Percentiles rank a stretch among this genome's conserved stretches.
Evolutionary conservation across 2,797 vertebrate genomes (phyloP).

Genomic region (Xiphorhynchus erythropygius): DNA sequence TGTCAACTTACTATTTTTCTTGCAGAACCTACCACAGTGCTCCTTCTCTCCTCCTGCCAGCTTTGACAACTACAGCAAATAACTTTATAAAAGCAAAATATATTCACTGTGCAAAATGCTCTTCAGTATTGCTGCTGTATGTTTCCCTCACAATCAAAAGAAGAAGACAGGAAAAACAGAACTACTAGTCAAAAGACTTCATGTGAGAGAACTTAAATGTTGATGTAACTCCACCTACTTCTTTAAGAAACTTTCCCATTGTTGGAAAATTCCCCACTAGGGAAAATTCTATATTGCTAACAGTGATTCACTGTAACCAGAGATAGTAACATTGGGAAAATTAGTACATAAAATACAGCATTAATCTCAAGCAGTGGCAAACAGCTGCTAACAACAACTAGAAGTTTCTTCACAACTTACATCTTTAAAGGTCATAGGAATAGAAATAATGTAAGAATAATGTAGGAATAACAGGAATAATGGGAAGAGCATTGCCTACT

Average conservation of each 20-base stretch:
- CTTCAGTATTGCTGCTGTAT: neutral
- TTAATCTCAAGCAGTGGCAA: neutral
- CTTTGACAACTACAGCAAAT: neutral
- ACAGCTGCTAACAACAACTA: neutral
- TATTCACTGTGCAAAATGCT: neutral
- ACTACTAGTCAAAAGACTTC: neutral
- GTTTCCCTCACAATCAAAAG: neutral
- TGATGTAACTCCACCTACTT: neutral
- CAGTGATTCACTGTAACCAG: neutral
- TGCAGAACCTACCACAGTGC: neutral
- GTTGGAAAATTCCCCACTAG: slow-evolving; percentile 26
- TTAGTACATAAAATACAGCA: neutral
- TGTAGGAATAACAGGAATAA: neutral
- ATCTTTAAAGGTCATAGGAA: neutral
- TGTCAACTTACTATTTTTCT: neutral
- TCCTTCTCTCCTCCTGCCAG: neutral
- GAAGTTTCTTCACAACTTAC: neutral
- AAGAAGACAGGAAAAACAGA: neutral
- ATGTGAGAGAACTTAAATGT: neutral
- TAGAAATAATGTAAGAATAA: neutral
- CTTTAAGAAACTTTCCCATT: slow-evolving; percentile 33
- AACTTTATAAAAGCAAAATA: neutral
- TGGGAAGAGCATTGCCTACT: neutral
- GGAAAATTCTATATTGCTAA: slow-evolving; percentile 42
- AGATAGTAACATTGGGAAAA: neutral